Conservation (phyloP, 2,113 vertebrate species). For the Nesoenas mayeri region DNA sequence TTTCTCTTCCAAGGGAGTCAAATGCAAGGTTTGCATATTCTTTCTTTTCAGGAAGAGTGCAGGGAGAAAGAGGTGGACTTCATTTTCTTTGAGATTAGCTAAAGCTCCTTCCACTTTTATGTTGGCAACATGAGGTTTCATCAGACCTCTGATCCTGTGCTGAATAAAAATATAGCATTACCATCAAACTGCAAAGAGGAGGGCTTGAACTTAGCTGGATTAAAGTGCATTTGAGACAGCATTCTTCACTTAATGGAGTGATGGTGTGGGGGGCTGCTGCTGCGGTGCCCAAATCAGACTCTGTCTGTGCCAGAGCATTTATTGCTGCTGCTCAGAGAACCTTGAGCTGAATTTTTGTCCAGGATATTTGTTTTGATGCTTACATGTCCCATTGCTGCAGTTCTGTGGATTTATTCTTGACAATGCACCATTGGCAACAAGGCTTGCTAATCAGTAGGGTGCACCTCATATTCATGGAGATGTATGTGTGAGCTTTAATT, state of each 20-base stretch:
- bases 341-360: neutral
- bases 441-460: neutral
- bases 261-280: neutral
- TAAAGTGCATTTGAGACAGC: neutral
- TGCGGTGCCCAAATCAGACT: neutral
- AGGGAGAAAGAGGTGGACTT: slow-evolving; percentile 41
- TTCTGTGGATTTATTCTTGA: neutral
- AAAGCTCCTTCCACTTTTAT: slow-evolving; percentile 69
- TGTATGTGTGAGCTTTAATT: neutral
- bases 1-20: slow-evolving; percentile 26
- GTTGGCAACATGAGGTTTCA: slow-evolving; percentile 58
- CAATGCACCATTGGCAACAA: neutral
- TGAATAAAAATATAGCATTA: slow-evolving; percentile 63
- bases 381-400: neutral
- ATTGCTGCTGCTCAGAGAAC: neutral
- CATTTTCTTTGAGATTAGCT: slow-evolving; percentile 70
- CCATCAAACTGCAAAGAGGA: neutral
- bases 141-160: slow-evolving; percentile 51
- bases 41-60: neutral
- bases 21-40: slow-evolving; percentile 33
- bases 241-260: neutral
- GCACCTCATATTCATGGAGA: slow-evolving; percentile 5
- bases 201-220: slow-evolving; percentile 69
- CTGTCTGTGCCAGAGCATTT: neutral
- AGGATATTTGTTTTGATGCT: neutral